These are phyloP conservation scores for Leptogaster cylindrica DNA, from an alignment of 2,888 invertebrate species.

Conservation along the genomic window DNA sequence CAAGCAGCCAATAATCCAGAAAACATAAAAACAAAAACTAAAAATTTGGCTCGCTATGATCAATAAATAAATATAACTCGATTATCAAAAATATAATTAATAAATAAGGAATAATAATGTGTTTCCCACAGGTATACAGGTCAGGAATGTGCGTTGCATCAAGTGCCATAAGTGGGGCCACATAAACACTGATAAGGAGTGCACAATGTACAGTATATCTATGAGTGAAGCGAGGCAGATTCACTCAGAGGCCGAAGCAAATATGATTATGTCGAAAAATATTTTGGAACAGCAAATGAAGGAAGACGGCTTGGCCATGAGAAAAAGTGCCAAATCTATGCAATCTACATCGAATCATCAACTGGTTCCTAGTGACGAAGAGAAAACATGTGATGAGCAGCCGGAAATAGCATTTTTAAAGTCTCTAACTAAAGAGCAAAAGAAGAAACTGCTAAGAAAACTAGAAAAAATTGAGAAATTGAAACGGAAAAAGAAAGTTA, in stretches of 20 bases:
- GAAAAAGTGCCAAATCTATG: conserved; percentile 73
- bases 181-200: conserved; percentile 81
- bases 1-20: no score
- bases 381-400: conserved; percentile 63
- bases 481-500: conserved; percentile 54
- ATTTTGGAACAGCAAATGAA: conserved; percentile 88
- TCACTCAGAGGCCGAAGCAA: conserved; percentile 69
- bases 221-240: conserved; percentile 82
- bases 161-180: conserved; percentile 99
- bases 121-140: conserved; percentile 98
- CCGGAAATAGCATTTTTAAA: conserved; percentile 83
- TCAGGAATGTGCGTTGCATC: conserved; percentile 96
- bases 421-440: conserved; percentile 84
- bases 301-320: conserved; percentile 88
- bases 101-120: no score
- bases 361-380: conserved; percentile 67
- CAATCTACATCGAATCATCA: conserved; percentile 66
- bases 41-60: no score
- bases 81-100: no score
- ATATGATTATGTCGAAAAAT: conserved; percentile 69
- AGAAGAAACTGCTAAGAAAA: conserved; percentile 85
- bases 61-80: no score
- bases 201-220: conserved; percentile 86
- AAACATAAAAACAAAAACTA: no score
- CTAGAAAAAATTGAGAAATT: conserved; percentile 70